phyloP scores from a whole-genome alignment of 2,797 vertebrate species.

The Coregonus suidteri region DNA sequence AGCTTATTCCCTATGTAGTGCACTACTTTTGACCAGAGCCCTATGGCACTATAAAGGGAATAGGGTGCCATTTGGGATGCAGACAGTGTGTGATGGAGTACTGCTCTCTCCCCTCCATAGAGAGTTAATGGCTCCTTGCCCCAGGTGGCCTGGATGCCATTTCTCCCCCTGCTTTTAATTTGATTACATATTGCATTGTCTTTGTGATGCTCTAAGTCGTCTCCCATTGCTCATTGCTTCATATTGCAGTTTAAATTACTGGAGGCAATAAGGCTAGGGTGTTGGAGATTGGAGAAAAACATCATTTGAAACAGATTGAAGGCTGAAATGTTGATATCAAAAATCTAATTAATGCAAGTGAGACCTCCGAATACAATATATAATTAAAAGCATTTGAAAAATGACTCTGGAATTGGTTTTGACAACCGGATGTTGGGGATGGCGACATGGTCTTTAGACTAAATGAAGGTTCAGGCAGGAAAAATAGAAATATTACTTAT shows the following conservation, averaged over 20 bases:
- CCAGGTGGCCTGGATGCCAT: conserved; percentile 56
- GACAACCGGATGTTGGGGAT: conserved; percentile 38
- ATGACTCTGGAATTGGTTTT: conserved; percentile 75
- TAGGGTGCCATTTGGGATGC: background rate
- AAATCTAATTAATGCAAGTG: conserved; percentile 77
- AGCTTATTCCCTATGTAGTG: background rate
- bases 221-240: conserved; percentile 26
- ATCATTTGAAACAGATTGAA: conserved; percentile 79
- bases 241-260: conserved; percentile 72
- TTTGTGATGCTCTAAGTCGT: conserved; percentile 41
- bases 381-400: conserved; percentile 83
- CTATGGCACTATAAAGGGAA: background rate
- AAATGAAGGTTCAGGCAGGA: background rate
- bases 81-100: background rate
- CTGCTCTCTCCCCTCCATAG: conserved; percentile 2
- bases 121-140: conserved; percentile 45
- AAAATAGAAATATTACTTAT: background rate
- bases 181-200: conserved; percentile 67
- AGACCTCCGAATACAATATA: conserved; percentile 79
- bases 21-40: background rate
- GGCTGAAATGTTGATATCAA: conserved; percentile 80
- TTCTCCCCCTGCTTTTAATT: conserved; percentile 63
- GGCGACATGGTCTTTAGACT: background rate
- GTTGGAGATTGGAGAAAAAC: conserved; percentile 20
- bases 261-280: conserved; percentile 64